Percentiles rank a stretch among this genome's conserved stretches.
These are phyloP conservation scores for Charaxes varanes DNA, from an alignment of 1,140 invertebrate species.

Conservation along the genomic window DNA sequence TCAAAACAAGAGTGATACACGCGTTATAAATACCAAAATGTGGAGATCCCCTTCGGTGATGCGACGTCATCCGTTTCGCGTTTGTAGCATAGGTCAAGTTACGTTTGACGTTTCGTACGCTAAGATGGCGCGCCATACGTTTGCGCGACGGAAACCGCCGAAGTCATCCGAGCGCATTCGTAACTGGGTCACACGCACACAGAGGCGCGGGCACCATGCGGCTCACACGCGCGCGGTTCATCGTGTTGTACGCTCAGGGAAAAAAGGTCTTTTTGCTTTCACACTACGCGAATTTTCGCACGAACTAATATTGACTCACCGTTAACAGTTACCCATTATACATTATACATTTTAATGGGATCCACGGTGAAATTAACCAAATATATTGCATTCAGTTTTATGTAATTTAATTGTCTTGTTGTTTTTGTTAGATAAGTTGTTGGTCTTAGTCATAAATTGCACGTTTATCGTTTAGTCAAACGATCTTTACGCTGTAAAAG, in stretches of 20 bases:
- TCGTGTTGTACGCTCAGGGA: slow-evolving; percentile 24
- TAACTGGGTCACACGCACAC: slow-evolving; percentile 60
- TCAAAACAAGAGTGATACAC: slow-evolving; percentile 24
- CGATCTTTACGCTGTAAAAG: no score
- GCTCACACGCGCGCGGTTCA: slow-evolving; percentile 16
- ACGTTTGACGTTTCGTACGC: slow-evolving; percentile 31
- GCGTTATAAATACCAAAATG: slow-evolving; percentile 5
- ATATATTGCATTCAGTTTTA: no score
- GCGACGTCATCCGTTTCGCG: slow-evolving; percentile 8
- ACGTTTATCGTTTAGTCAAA: no score
- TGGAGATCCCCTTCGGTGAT: neutral
- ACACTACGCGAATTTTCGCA: slow-evolving; percentile 40
- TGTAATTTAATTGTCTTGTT: no score
- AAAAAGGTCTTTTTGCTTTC: slow-evolving; percentile 43
- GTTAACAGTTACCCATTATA: no score
- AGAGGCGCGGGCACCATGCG: slow-evolving; percentile 9
- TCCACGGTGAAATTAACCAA: no score
- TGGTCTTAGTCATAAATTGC: no score
- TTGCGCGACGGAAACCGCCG: slow-evolving; percentile 43
- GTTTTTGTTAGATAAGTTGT: no score
- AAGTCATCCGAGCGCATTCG: slow-evolving; percentile 45
- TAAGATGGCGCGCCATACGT: slow-evolving; percentile 35
- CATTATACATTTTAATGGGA: no score
- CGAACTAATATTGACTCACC: slow-evolving; percentile 4
- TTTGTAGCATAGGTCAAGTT: slow-evolving; percentile 35